Percentiles rank a stretch among this genome's conserved stretches.
Evolutionary conservation across 1,140 invertebrate genomes (phyloP).

Genomic region (Calosoma granatense): DNA sequence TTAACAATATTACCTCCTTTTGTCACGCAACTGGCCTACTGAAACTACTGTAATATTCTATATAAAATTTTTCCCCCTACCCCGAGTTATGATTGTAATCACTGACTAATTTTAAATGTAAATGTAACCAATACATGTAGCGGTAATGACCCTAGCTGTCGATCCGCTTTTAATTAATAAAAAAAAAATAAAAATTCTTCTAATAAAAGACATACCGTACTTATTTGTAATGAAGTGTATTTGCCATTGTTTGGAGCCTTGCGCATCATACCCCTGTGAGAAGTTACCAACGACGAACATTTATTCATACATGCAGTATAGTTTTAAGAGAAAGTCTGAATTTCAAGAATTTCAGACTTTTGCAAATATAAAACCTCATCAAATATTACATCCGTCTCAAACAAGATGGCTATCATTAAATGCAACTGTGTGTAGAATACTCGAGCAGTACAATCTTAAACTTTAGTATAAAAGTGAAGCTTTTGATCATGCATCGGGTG

Average conservation of each 20-base stretch:
- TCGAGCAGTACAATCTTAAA: constrained; percentile 21
- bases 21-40: too few species aligned
- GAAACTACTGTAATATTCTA: too few species aligned
- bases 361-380: constrained; percentile 21
- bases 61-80: too few species aligned
- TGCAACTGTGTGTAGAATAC: constrained; percentile 20
- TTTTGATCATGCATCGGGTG: background rate
- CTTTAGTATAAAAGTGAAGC: constrained; percentile 11
- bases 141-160: too few species aligned
- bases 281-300: constrained; percentile 18
- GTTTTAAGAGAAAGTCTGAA: constrained; percentile 20
- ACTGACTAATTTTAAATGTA: too few species aligned
- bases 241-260: constrained; percentile 22
- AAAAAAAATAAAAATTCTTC: too few species aligned
- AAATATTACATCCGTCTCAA: constrained; percentile 27
- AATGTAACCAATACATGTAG: too few species aligned
- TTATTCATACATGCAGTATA: constrained; percentile 18
- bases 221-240: constrained; percentile 22
- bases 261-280: constrained; percentile 21
- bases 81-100: too few species aligned
- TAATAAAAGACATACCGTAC: constrained; percentile 18
- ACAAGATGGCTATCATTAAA: constrained; percentile 27
- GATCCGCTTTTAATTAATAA: too few species aligned
- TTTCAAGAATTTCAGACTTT: constrained; percentile 26
- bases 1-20: too few species aligned